A percentile compares a stretch with the other conserved stretches of the same genome.
Evolutionary conservation across 2,113 vertebrate genomes (phyloP).

Genomic region (Geococcyx californianus): DNA sequence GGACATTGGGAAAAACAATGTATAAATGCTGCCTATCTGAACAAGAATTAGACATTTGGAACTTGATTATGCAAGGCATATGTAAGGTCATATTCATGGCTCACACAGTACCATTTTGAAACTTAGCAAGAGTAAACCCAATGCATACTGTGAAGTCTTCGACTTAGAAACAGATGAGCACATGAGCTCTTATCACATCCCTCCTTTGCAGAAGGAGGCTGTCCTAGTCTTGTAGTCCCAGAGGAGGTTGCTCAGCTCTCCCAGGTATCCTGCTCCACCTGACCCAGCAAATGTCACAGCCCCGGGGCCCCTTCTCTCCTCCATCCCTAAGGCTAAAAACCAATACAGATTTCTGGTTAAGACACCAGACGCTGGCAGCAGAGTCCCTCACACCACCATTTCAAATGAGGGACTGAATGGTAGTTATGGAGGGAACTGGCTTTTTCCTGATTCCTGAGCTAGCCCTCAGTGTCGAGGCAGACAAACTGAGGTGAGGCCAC

Average conservation of each 20-base stretch:
- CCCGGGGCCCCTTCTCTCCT: neutral
- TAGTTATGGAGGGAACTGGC: neutral
- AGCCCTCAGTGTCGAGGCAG: neutral
- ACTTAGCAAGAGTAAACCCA: neutral
- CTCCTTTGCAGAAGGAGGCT: neutral
- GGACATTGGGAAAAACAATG: neutral
- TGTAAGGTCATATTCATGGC: neutral
- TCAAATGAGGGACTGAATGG: neutral
- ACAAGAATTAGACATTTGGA: neutral
- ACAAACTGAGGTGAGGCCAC: neutral
- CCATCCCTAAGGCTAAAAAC: neutral
- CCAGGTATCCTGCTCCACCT: neutral
- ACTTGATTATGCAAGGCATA: neutral
- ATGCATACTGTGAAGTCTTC: neutral
- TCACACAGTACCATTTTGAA: neutral
- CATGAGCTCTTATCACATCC: neutral
- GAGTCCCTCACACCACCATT: neutral
- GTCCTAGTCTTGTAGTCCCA: too few species aligned
- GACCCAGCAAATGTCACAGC: accelerated
- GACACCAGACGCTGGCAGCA: neutral
- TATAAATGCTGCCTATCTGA: neutral
- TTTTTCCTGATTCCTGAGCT: neutral
- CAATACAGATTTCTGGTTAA: neutral
- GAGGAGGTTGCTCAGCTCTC: neutral
- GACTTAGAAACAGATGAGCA: neutral